Evolutionary conservation across 2,113 vertebrate species (phyloP).

Genomic region (Astur gentilis): DNA sequence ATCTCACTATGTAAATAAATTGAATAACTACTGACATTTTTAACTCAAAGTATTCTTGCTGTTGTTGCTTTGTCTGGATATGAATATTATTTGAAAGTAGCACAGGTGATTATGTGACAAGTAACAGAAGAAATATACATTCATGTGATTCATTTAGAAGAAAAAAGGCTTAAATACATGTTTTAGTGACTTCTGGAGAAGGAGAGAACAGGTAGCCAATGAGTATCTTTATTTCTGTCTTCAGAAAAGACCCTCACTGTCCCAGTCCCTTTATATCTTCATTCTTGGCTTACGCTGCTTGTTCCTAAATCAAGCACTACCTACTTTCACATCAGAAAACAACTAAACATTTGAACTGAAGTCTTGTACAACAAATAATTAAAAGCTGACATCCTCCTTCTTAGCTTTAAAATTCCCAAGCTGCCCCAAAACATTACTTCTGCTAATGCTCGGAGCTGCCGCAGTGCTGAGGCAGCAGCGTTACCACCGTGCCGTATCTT

Average conservation of each 20-base stretch:
- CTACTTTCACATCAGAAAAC: background rate
- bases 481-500: background rate
- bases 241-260: background rate
- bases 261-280: background rate
- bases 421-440: background rate
- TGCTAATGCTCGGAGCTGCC: background rate
- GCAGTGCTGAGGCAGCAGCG: accelerated
- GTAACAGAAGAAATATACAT: background rate
- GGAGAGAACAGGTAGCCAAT: background rate
- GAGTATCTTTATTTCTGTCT: background rate
- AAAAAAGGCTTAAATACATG: background rate
- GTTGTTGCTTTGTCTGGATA: background rate
- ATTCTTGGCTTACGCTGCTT: background rate
- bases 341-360: background rate
- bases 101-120: background rate
- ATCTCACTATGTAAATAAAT: background rate
- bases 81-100: background rate
- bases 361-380: background rate
- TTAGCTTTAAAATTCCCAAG: background rate
- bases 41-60: background rate
- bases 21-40: background rate
- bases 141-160: background rate
- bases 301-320: background rate
- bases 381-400: background rate
- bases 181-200: background rate